Conservation (phyloP, 1,140 invertebrate genomes). For the Capitella teleta region DNA sequence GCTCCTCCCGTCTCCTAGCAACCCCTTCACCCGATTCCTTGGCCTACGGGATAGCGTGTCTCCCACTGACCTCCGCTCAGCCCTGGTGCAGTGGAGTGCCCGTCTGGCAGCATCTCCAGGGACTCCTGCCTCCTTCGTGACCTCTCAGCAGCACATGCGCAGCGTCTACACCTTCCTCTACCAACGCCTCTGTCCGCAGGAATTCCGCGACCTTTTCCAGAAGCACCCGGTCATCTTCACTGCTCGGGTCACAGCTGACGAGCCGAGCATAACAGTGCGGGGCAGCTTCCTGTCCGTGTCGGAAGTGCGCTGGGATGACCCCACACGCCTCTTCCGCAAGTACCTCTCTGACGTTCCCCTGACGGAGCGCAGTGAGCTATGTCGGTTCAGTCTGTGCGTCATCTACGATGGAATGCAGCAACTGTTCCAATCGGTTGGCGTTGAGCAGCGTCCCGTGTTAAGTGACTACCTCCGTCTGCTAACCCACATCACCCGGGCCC, state of each 20-base stretch:
- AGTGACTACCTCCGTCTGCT: slow-evolving; percentile 1
- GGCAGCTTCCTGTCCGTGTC: slow-evolving; percentile 23
- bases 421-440: neutral
- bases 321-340: slow-evolving; percentile 22
- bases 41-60: neutral
- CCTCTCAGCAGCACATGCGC: too few relatives aligned
- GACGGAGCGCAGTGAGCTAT: neutral
- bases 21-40: neutral
- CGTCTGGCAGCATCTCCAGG: too few relatives aligned
- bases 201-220: slow-evolving; percentile 26
- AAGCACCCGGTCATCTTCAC: slow-evolving; percentile 30
- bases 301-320: slow-evolving; percentile 32
- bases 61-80: neutral
- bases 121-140: too few relatives aligned
- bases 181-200: too few relatives aligned
- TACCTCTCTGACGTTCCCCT: slow-evolving; percentile 18
- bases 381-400: neutral
- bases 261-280: slow-evolving; percentile 2
- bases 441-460: neutral
- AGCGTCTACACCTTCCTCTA: too few relatives aligned
- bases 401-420: neutral
- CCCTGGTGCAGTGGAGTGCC: slow-evolving; percentile 4
- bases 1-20: neutral
- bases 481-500: neutral
- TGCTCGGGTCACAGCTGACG: slow-evolving; percentile 4